Percentiles rank a stretch among this genome's conserved stretches.
Evolutionary conservation across 92 coral and sea anemone genomes (phyloP).

Genomic region (Umimayanthus chanpuru): DNA sequence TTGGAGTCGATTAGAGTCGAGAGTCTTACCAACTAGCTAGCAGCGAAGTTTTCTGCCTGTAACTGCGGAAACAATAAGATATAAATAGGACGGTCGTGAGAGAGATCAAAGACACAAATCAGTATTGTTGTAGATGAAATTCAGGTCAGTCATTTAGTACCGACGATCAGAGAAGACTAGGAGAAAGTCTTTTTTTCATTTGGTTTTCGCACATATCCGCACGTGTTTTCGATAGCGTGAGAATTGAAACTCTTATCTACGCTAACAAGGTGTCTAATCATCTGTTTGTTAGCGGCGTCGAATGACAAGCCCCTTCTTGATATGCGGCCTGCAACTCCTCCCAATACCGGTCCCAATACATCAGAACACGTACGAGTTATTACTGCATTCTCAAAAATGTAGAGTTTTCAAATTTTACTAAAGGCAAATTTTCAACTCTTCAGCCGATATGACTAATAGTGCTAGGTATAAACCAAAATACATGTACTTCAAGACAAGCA

Average conservation of each 20-base stretch:
- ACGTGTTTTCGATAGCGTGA: neutral
- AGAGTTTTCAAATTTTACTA: neutral
- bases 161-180: no score
- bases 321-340: neutral
- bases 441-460: no score
- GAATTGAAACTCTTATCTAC: constrained; percentile 33
- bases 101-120: neutral
- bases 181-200: neutral
- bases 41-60: neutral
- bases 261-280: constrained; percentile 46
- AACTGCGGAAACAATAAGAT: neutral
- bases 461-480: neutral
- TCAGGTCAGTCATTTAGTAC: neutral
- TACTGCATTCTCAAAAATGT: neutral
- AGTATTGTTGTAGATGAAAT: neutral
- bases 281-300: constrained; percentile 17
- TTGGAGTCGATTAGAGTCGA: neutral
- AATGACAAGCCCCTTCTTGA: neutral
- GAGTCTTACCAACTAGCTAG: neutral
- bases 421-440: no score
- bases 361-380: no score
- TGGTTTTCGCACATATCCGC: neutral
- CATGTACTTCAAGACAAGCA: neutral
- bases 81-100: neutral
- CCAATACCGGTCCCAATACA: constrained; percentile 23